These are phyloP conservation scores for Celastrina argiolus DNA, from an alignment of 2,888 invertebrate species.

Conservation along the genomic window DNA sequence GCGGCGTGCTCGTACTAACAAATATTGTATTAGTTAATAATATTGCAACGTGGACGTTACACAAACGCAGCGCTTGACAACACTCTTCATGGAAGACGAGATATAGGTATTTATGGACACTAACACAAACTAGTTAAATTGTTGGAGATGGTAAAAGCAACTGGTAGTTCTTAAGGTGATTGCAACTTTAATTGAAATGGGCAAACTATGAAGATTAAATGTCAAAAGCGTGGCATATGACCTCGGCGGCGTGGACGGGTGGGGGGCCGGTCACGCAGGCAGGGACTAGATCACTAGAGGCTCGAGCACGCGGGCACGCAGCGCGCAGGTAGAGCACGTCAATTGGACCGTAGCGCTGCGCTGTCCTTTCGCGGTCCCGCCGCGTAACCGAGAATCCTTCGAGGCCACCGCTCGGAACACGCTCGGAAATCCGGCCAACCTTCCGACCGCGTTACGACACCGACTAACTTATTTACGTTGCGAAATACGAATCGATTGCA, in stretches of 20 bases:
- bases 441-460: constrained; percentile 76
- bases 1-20: constrained; percentile 23
- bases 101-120: neutral
- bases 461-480: constrained; percentile 75
- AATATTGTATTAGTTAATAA: constrained; percentile 51
- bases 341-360: constrained; percentile 33
- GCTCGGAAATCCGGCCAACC: constrained; percentile 79
- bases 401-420: constrained; percentile 73
- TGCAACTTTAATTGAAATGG: constrained; percentile 1
- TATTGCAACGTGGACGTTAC: constrained; percentile 68
- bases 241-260: constrained; percentile 24
- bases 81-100: neutral
- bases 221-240: constrained; percentile 35
- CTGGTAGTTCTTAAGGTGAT: neutral
- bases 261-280: constrained; percentile 33
- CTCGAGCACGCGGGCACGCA: constrained; percentile 22
- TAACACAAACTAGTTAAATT: neutral
- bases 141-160: neutral
- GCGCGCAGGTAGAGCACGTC: constrained; percentile 33
- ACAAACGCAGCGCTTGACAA: constrained; percentile 57
- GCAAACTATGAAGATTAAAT: constrained; percentile 19
- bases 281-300: constrained; percentile 15
- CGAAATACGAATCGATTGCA: constrained; percentile 77
- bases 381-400: constrained; percentile 70
- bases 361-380: constrained; percentile 47